Percentiles rank a stretch among this genome's conserved stretches.
These are phyloP conservation scores for Scaptomyza hsui DNA, from an alignment of 1,140 invertebrate species.

Conservation along the genomic window DNA sequence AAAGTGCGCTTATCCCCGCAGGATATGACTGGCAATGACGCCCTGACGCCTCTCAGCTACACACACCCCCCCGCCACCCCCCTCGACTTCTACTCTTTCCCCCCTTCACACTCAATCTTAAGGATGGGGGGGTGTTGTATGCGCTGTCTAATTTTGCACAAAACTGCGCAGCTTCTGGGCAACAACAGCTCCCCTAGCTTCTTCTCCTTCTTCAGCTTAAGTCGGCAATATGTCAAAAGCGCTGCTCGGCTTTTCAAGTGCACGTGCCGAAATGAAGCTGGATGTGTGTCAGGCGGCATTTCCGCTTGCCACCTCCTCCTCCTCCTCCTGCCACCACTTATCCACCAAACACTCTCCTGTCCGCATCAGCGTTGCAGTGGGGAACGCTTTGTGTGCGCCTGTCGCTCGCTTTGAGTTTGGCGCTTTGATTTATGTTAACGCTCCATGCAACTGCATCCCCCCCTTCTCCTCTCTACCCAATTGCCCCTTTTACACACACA, in stretches of 20 bases:
- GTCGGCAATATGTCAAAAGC: slow-evolving; percentile 59
- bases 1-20: slow-evolving; percentile 79
- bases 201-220: slow-evolving; percentile 8
- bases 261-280: slow-evolving; percentile 76
- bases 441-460: slow-evolving; percentile 34
- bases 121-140: slow-evolving; percentile 19
- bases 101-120: no score
- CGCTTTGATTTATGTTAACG: slow-evolving; percentile 78
- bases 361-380: slow-evolving; percentile 26
- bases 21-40: slow-evolving; percentile 79
- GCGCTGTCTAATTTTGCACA: slow-evolving; percentile 74
- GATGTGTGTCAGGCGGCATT: slow-evolving; percentile 72
- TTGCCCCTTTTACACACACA: not conserved
- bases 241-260: slow-evolving; percentile 67
- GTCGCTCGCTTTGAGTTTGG: slow-evolving; percentile 72
- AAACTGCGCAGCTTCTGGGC: slow-evolving; percentile 54
- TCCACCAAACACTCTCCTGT: slow-evolving; percentile 8
- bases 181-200: not conserved
- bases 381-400: slow-evolving; percentile 55
- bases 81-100: not conserved
- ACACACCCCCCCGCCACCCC: not conserved
- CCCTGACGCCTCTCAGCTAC: slow-evolving; percentile 42
- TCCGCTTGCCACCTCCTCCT: slow-evolving; percentile 28
- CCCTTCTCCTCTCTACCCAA: not conserved
- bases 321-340: not conserved